Conservation (phyloP, 2,797 vertebrate species). For the Amblyraja radiata region DNA sequence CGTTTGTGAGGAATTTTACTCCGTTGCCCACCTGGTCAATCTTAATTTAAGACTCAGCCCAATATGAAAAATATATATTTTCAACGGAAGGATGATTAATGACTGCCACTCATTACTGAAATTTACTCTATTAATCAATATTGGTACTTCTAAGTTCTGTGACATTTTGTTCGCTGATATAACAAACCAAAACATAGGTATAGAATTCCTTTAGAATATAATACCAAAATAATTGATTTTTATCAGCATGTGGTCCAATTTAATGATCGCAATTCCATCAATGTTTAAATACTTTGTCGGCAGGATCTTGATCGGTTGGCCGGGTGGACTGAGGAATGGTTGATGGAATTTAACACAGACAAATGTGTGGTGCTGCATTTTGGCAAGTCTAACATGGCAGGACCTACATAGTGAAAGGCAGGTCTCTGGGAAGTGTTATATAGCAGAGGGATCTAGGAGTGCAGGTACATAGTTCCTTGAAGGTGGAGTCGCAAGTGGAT, state of each 20-base stretch:
- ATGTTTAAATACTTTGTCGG: background rate
- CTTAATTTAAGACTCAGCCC: background rate
- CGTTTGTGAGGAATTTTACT: background rate
- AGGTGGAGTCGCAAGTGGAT: no score
- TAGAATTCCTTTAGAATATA: background rate
- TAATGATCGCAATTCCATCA: background rate
- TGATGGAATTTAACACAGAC: no score
- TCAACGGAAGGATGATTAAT: conserved; percentile 1
- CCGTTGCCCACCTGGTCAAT: background rate
- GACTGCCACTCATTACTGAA: background rate
- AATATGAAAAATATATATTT: background rate
- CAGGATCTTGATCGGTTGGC: no score
- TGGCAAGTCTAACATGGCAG: no score
- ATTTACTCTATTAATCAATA: background rate
- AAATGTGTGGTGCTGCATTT: no score
- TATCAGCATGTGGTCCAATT: background rate
- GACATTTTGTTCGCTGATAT: background rate
- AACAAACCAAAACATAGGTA: background rate
- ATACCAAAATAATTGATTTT: background rate
- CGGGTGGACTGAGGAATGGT: no score
- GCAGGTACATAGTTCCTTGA: no score
- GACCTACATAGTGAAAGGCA: no score
- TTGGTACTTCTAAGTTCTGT: background rate
- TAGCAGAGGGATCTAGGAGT: no score
- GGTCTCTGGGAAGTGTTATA: no score